These are phyloP conservation scores for Periophthalmodon schlosseri DNA, from an alignment of 2,113 vertebrate genomes.

Conservation along the genomic window DNA sequence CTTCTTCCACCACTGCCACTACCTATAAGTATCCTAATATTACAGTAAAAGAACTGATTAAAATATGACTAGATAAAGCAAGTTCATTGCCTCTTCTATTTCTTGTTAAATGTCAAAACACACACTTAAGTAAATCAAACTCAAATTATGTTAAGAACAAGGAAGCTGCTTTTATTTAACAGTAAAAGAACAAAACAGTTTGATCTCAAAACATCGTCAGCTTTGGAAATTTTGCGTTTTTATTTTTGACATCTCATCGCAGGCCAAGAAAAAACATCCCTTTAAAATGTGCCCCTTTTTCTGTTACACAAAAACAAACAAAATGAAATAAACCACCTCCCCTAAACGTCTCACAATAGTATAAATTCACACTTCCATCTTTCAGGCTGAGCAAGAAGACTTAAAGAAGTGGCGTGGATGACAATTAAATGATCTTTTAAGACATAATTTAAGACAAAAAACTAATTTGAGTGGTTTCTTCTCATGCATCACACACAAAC, in stretches of 20 bases:
- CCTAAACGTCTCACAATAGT: conserved; percentile 39
- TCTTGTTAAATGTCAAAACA: neutral
- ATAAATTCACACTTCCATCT: conserved; percentile 34
- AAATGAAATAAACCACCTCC: conserved; percentile 40
- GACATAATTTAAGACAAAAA: conserved; percentile 37
- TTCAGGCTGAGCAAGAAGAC: conserved; percentile 17
- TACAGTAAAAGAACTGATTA: too few species aligned
- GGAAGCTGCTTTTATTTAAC: conserved; percentile 52
- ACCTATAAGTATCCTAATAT: too few species aligned
- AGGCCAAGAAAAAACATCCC: conserved; percentile 48
- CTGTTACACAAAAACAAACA: conserved; percentile 37
- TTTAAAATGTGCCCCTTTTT: conserved; percentile 50
- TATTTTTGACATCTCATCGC: conserved; percentile 63
- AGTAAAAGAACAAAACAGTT: conserved; percentile 47
- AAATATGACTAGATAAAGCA: too few species aligned
- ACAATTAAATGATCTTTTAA: conserved; percentile 17
- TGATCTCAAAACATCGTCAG: conserved; percentile 48
- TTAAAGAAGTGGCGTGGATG: conserved; percentile 38
- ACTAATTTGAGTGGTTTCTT: conserved; percentile 22
- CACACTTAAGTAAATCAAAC: conserved; percentile 14
- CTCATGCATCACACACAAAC: conserved; percentile 50
- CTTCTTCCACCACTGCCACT: too few species aligned
- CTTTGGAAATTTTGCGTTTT: conserved; percentile 56
- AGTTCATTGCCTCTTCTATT: too few species aligned
- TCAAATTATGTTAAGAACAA: conserved; percentile 35